Conservation (phyloP, 1,140 invertebrate genomes). For the Pseudomyrmex cubaensis region DNA sequence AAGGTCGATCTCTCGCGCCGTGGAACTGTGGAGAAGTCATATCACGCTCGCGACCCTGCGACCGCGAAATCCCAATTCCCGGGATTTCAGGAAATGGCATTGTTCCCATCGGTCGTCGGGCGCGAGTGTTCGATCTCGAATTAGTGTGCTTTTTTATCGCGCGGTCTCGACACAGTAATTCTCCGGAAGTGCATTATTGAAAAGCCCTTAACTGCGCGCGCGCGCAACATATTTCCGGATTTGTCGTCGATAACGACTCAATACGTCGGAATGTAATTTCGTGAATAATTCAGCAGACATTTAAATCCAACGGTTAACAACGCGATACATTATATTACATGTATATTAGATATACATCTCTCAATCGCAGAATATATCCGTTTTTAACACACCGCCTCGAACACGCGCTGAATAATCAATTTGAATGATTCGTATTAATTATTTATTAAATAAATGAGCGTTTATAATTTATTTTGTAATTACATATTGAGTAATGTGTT, state of each 20-base stretch:
- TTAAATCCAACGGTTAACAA: not conserved
- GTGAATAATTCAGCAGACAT: slow-evolving; percentile 37
- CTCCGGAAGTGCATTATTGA: slow-evolving; percentile 42
- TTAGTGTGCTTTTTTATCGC: slow-evolving; percentile 48
- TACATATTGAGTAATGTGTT: too few species aligned
- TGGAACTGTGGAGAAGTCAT: slow-evolving; percentile 50
- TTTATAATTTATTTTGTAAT: too few species aligned
- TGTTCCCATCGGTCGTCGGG: slow-evolving; percentile 4
- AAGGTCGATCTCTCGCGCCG: slow-evolving; percentile 43
- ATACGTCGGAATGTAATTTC: not conserved
- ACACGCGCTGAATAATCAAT: not conserved
- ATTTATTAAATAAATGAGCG: slow-evolving; percentile 1
- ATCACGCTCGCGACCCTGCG: slow-evolving; percentile 55
- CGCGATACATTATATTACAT: not conserved
- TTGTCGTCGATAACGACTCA: slow-evolving; percentile 25
- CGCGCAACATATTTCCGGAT: slow-evolving; percentile 36
- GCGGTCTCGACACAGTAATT: slow-evolving; percentile 16
- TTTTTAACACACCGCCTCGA: not conserved
- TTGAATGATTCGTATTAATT: not conserved
- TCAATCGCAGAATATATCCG: not conserved
- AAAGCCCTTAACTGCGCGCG: slow-evolving; percentile 25
- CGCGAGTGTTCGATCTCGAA: slow-evolving; percentile 43
- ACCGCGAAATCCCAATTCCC: slow-evolving; percentile 63
- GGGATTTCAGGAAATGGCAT: slow-evolving; percentile 55
- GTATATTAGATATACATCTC: not conserved